Evolutionary conservation across 2,888 invertebrate genomes (phyloP), one percentile per base, ranked within the genome.

Genomic region (Rhorus exstirpatorius): DNA sequence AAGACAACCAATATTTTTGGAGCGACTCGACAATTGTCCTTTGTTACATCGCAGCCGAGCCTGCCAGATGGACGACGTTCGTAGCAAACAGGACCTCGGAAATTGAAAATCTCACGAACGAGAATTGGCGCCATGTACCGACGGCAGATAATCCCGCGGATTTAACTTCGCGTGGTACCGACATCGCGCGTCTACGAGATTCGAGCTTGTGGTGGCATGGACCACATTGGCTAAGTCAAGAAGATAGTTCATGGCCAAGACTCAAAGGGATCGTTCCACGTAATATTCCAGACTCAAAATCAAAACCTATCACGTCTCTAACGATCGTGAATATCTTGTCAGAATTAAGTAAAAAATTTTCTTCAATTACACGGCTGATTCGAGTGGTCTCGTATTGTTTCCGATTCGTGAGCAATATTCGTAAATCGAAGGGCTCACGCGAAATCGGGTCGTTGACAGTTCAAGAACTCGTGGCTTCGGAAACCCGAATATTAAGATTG

Each of bases 121-220:
- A 17, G 6, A 35, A 65, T 14, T 65, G 65, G 79, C 63, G 35
- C 3, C 79, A 79, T 31, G 79, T 79, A 41, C 61, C 79, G 0
- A 84, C 87, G 0, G 68, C 81, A 0, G 68, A 83, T 6, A 90
- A 91, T 79, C 89, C 90, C 0, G 90, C 90, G 3, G 89, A 90
- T 51, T 63, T 87, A 24, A 86, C 86, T 1, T 86, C 89, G 12
- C 51, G 68, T 10, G 80, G 80, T n/a, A 67, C 78, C 21, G 46
- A 63, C n/a, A 46, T 68, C 12, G 58, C 41, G 1, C 24, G 67
- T 17, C 70, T 72, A 19, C 14, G 14, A 2, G 19, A 46, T 10
- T 44, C 53, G n/a, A 21, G 35, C 7, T 17, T 75, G 6, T 83
- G 74, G 75, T 80, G 81, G 83, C 12, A 60, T 49, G 83, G 76